Base-by-base conservation (phyloP, 2,113 vertebrate species). In the Vireo altiloquus region DNA sequence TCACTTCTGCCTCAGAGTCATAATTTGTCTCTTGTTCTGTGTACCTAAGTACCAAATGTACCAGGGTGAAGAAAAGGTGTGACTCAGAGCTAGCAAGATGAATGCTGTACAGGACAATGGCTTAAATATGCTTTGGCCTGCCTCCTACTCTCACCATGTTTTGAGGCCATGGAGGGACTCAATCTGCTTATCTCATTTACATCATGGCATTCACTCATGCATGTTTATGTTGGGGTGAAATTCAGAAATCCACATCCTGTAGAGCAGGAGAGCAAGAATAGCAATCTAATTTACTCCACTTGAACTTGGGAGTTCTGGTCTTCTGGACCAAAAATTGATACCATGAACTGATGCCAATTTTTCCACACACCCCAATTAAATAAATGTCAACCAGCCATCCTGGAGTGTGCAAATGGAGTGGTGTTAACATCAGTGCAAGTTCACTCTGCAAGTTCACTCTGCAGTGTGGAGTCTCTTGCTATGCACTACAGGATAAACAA, bases 381-480 rank as follows among this genome's bases (percentile, higher is more conserved):
- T 21, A 7, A 25, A 49, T 50, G 13, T 35, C 35, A 78, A n/a
- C 9, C 6, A 82, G 39, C 2, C 25, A 37, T 10, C n/a, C 31
- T 14, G 23, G 30, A 59, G 4, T 5, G 17, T 56, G 19, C 27
- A 75, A 69, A 74, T 56, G 22, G 27, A 68, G 53, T 52, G 4
- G 11, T 82, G 40, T 31, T 85, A 20, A n/a, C 31, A 65, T 11
- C 1, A 18, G 31, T 33, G 7, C n/a, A 53, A 16, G 28, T 54
- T 82, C 16, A 57, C 35, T 9, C 39, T 64, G 19, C 6, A 64
- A 16, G 28, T 54, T 82, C 16, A 57, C 35, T 9, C 39, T 64
- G 19, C 6, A 64, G 53, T 31, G 11, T 47, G 17, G 37, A 3
- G 1, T 53, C 22, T 17, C 18, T 54, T 2, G 0, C 21, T 53